These are phyloP conservation scores for Cerceris rybyensis DNA, from an alignment of 2,888 invertebrate species.

Conservation along the genomic window DNA sequence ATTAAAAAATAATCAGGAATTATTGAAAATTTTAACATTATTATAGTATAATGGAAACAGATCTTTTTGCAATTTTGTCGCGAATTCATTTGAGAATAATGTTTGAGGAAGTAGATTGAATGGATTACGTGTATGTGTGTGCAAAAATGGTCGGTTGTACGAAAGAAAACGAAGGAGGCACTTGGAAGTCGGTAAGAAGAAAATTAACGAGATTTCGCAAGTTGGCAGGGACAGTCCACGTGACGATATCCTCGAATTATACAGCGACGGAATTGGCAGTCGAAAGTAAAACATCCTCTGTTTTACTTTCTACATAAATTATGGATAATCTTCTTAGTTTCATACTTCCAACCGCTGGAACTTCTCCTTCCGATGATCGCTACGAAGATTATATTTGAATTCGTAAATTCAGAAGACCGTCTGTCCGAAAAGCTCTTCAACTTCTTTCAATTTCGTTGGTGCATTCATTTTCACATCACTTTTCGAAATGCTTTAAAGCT, in stretches of 20 bases:
- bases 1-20: no score
- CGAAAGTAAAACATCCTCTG: constrained; percentile 49
- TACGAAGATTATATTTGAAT: constrained; percentile 54
- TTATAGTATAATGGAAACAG: background rate
- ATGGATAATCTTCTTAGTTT: constrained; percentile 66
- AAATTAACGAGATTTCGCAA: constrained; percentile 61
- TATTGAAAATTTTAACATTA: no score
- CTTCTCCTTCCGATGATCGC: constrained; percentile 52
- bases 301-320: constrained; percentile 68
- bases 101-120: background rate
- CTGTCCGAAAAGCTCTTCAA: constrained; percentile 35
- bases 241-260: constrained; percentile 60
- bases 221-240: constrained; percentile 50
- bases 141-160: constrained; percentile 10
- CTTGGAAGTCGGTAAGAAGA: constrained; percentile 16
- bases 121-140: background rate
- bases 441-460: constrained; percentile 37
- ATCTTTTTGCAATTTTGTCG: background rate
- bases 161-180: constrained; percentile 2
- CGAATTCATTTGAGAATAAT: background rate
- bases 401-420: constrained; percentile 30
- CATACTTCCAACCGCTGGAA: constrained; percentile 38
- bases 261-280: constrained; percentile 51
- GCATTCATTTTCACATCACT: constrained; percentile 51
- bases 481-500: background rate